Conservation (phyloP, 2,888 invertebrate genomes). For the Plebejus melissa region DNA sequence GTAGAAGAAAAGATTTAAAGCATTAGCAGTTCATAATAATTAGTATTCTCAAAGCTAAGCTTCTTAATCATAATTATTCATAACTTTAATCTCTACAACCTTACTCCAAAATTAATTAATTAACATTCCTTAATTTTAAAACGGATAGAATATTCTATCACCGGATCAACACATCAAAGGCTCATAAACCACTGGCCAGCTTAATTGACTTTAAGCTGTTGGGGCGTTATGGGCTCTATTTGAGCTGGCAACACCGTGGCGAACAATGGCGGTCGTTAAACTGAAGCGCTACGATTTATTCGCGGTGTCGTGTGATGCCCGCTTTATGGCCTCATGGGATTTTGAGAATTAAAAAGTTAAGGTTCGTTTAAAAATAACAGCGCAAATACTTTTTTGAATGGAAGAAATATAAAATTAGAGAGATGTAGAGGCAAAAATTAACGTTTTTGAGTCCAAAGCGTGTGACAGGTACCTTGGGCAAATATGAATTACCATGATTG, state of each 20-base stretch:
- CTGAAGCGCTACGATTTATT: slow-evolving; percentile 50
- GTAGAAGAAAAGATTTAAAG: too few species aligned
- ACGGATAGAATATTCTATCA: neutral
- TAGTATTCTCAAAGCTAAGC: neutral
- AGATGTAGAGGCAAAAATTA: neutral
- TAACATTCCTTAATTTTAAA: neutral
- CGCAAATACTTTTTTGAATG: neutral
- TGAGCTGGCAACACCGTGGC: slow-evolving; percentile 51
- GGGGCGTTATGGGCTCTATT: slow-evolving; percentile 62
- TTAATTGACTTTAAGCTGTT: slow-evolving; percentile 62
- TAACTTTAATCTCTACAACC: neutral
- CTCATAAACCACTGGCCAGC: slow-evolving; percentile 49
- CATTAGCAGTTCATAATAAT: neutral
- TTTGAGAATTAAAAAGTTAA: neutral
- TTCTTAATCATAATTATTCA: too few species aligned
- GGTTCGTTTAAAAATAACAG: neutral
- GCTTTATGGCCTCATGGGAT: neutral
- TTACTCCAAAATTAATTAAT: neutral
- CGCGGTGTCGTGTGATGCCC: slow-evolving; percentile 29
- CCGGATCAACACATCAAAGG: slow-evolving; percentile 5
- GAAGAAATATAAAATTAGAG: neutral
- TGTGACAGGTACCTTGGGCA: too few species aligned
- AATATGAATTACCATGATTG: too few species aligned
- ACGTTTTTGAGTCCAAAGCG: too few species aligned
- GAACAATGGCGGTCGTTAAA: slow-evolving; percentile 45